phyloP scores from a whole-genome alignment of 2,797 vertebrate species.

The Mus caroli region DNA sequence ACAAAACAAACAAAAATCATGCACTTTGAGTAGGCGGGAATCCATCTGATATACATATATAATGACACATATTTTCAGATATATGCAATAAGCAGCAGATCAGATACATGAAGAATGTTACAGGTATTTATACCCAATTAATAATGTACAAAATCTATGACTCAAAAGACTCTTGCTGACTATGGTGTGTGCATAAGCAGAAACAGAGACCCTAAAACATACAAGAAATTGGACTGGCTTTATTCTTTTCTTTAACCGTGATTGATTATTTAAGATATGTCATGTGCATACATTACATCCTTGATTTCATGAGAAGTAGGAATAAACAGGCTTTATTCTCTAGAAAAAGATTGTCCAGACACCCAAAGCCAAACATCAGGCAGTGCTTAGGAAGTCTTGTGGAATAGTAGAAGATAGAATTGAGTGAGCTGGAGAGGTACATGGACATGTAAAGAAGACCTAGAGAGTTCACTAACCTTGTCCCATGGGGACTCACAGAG shows the following conservation, averaged over 20 bases:
- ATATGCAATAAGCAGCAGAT: neutral
- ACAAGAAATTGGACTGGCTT: too few relatives aligned
- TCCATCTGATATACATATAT: neutral
- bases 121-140: neutral
- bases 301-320: neutral
- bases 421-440: neutral
- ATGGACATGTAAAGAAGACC: neutral
- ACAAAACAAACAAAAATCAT: too few relatives aligned
- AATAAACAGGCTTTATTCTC: neutral
- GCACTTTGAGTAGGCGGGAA: neutral
- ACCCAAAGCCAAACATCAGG: too few relatives aligned
- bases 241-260: neutral
- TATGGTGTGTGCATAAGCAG: neutral
- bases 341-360: neutral
- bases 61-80: neutral
- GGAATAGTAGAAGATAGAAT: too few relatives aligned
- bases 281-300: neutral
- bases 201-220: neutral
- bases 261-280: neutral
- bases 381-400: too few relatives aligned
- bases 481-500: neutral
- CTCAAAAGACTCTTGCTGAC: neutral
- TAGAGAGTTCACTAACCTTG: neutral
- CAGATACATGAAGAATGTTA: neutral
- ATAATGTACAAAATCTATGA: neutral